Base-by-base conservation (phyloP, 2,888 invertebrate genomes). In the Pseudococcus longispinus region DNA sequence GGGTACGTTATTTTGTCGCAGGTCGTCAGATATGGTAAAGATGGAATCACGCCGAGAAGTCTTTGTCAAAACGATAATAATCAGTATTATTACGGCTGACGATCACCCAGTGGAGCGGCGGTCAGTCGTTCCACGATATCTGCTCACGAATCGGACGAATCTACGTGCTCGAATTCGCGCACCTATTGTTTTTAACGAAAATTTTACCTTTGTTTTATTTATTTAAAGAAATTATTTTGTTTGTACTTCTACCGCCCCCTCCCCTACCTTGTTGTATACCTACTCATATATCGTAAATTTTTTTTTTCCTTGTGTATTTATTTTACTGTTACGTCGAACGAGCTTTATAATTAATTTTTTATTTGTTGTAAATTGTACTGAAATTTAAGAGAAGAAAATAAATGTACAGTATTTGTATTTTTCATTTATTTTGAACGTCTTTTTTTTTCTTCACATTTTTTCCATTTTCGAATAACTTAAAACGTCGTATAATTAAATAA, bases 21-120 rank as follows among this genome's bases (percentile, higher is more conserved):
- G 88, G 90, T 91, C 37, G 90, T 91, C 83, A 90, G 91, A 89
- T 90, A 90, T 88, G 90, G 92, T 91, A 88, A 91, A 55, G 89
- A 88, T 42, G 89, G 88, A 82, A 87, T 89, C 91, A 88, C 92
- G 91, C 92, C 94, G 0, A 91, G 94, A 90, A 93, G 93, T 91
- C 91, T 94, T 89, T 93, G 93, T 91, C 92, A 93, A 90, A 93
- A 93, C 90, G 93, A 93, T 88, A 94, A 93, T 90, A 93, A 93
- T 83, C 94, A 94, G 90, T 94, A 94, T 90, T 95, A 95, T 90
- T 95, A 95, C 90, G 95, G 95, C 93, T 95, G 95, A 95, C 94
- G 93, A 90, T 92, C 93, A 90, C 92, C 88, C 26, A 88, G 88
- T 88, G 88, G 88, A 87, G 87, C 83, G 87, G 80, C 88, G 44